Evolutionary conservation across 2,113 vertebrate genomes (phyloP), one percentile per base, ranked within the genome.

Genomic region (Apistogramma diplotaenia): DNA sequence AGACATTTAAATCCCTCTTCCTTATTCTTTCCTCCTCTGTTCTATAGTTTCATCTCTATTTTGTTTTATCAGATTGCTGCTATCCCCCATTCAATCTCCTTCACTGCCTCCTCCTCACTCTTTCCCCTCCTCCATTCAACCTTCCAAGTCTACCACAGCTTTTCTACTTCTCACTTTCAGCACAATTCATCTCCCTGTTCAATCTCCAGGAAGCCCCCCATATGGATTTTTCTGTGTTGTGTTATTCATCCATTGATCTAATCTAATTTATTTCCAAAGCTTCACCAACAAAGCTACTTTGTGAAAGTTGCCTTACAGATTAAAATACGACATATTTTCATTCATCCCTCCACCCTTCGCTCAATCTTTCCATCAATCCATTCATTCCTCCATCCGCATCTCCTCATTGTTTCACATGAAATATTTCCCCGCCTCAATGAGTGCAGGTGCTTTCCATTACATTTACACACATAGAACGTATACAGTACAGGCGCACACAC

Each of bases 361-460:
- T 73, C 78, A 85, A 84, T 88, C 85, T 80, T 46, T 67, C 65
- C 74, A 79, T 83, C 80, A 54, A 49, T 79, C 75, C 81, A 55
- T 84, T 78, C 82, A 79, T 75, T 74, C 83, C 80, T 89, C 77
- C 85, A 37, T 71, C 85, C 80, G 78, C 67, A 11, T 92, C 84
- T 77, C 83, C 87, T 79, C 71, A 76, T 85, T 86, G 87, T 89
- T 91, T 91, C 85, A 86, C 88, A 89, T 82, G 67, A 93, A 90
- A 89, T 90, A 91, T 84, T 85, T 93, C 71, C 71, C 78, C 4
- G 81, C 84, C 77, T 89, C 88, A 78, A 21, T 57, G 61, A 77
- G 78, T 25, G 88, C 93, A 92, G 91, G 91, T 93, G 92, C 92
- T 93, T 93, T 93, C 85, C 85, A 94, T 93, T 93, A 94, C 65